Percentiles rank a stretch among this genome's conserved stretches.
Evolutionary conservation across 1,140 invertebrate species (phyloP).

Genomic region (Cydia splendana): DNA sequence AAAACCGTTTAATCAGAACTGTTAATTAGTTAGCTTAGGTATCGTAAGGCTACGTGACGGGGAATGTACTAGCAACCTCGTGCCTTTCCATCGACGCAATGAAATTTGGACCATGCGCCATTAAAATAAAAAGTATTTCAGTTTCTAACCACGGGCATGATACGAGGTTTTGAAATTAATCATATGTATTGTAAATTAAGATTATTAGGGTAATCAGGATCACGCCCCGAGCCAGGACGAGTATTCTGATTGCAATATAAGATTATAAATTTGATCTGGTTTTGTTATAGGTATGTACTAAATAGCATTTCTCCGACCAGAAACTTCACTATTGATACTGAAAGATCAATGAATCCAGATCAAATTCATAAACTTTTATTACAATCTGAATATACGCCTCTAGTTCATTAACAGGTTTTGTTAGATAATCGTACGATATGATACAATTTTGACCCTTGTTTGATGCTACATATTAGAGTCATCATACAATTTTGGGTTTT

Average conservation of each 20-base stretch:
- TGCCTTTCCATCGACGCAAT: background rate
- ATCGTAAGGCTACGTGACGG: conserved; percentile 1
- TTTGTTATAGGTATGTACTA: background rate
- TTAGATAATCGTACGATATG: background rate
- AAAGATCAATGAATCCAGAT: no score
- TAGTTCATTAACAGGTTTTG: background rate
- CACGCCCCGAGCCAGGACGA: background rate
- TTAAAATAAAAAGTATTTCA: background rate
- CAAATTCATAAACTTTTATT: no score
- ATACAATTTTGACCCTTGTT: background rate
- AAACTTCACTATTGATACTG: no score
- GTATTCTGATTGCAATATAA: no score
- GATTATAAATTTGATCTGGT: no score
- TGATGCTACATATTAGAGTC: background rate
- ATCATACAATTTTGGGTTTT: no score
- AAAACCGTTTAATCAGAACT: background rate
- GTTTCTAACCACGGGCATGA: background rate
- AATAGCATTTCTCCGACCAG: no score
- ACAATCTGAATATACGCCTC: no score
- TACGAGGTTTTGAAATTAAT: background rate
- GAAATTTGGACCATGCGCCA: background rate
- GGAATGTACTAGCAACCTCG: background rate
- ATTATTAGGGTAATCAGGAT: conserved; percentile 13
- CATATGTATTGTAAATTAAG: background rate
- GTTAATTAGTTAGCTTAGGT: background rate